phyloP scores from a whole-genome alignment of 2,888 invertebrate genomes.

The Bembecia ichneumoniformis region DNA sequence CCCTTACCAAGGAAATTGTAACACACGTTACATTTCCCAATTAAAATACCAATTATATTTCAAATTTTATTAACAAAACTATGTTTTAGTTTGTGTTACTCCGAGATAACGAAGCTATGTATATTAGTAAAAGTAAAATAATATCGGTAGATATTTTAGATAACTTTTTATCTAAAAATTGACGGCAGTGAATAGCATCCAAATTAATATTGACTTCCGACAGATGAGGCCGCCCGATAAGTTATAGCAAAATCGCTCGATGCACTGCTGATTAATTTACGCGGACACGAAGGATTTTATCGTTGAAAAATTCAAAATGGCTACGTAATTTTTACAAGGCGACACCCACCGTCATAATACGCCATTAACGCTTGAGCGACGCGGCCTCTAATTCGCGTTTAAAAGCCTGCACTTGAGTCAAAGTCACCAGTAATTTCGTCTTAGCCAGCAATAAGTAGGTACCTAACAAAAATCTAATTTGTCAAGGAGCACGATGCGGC shows the following conservation, averaged over 20 bases:
- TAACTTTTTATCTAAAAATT: no score
- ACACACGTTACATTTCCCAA: no score
- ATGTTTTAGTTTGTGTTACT: no score
- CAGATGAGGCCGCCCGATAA: conserved; percentile 4
- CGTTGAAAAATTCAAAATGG: conserved; percentile 32
- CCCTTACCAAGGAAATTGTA: conserved; percentile 1
- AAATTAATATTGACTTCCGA: no score
- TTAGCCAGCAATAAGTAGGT: conserved; percentile 44
- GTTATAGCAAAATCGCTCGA: conserved; percentile 10
- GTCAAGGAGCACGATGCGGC: conserved; percentile 55
- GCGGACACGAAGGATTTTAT: conserved; percentile 7
- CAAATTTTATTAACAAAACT: no score
- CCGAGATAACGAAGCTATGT: no score
- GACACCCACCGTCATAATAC: conserved; percentile 62
- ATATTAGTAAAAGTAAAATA: no score
- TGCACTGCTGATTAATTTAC: conserved; percentile 11
- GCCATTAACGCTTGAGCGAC: conserved; percentile 63
- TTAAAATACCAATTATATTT: no score
- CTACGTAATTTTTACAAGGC: conserved; percentile 51
- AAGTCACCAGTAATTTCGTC: conserved; percentile 68
- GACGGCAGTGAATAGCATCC: no score
- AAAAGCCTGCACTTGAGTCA: conserved; percentile 70
- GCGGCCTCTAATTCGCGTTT: conserved; percentile 65
- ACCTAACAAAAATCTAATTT: conserved; percentile 69
- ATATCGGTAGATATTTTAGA: no score